Percentiles rank a stretch among this genome's conserved stretches.
Conservation (phyloP, 2,797 vertebrate species). For the Mico argentatus region DNA sequence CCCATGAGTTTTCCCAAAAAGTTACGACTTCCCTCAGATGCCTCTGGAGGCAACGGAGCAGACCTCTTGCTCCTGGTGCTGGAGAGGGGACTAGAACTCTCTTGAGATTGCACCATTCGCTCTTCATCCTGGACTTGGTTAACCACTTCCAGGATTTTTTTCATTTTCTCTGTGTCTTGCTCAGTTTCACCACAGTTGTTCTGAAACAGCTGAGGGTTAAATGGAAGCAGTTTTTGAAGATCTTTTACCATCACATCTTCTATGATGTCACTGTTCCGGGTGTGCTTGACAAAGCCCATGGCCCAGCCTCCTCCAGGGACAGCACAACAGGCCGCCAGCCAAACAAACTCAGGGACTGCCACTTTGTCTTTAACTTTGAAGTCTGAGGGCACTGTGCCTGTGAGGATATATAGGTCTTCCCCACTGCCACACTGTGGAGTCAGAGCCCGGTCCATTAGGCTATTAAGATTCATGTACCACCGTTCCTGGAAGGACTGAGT, state of each 20-base stretch:
- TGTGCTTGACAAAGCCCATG: slow-evolving; percentile 83
- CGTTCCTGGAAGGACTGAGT: slow-evolving; percentile 77
- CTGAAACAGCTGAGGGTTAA: slow-evolving; percentile 81
- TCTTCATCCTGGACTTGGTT: slow-evolving; percentile 80
- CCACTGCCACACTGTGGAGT: slow-evolving; percentile 81
- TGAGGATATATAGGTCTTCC: slow-evolving; percentile 82
- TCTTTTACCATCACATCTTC: slow-evolving; percentile 80
- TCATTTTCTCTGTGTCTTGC: slow-evolving; percentile 78
- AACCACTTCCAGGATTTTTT: slow-evolving; percentile 77
- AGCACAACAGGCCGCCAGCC: slow-evolving; percentile 88
- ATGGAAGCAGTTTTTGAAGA: slow-evolving; percentile 82
- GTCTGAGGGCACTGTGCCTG: slow-evolving; percentile 83
- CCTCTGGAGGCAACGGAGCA: not conserved
- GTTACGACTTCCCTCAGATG: not conserved
- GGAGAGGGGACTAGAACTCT: not conserved
- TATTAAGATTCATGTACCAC: slow-evolving; percentile 82
- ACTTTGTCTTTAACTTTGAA: slow-evolving; percentile 79
- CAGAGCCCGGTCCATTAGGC: slow-evolving; percentile 81
- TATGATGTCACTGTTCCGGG: slow-evolving; percentile 59
- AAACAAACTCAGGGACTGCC: slow-evolving; percentile 82
- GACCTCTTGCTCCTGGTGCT: slow-evolving; percentile 35
- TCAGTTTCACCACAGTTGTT: slow-evolving; percentile 79
- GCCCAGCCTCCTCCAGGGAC: slow-evolving; percentile 81
- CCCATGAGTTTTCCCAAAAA: slow-evolving; percentile 72
- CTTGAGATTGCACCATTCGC: not conserved